These are phyloP conservation scores for Vireo griseus DNA, from an alignment of 2,797 vertebrate species.

Conservation along the genomic window DNA sequence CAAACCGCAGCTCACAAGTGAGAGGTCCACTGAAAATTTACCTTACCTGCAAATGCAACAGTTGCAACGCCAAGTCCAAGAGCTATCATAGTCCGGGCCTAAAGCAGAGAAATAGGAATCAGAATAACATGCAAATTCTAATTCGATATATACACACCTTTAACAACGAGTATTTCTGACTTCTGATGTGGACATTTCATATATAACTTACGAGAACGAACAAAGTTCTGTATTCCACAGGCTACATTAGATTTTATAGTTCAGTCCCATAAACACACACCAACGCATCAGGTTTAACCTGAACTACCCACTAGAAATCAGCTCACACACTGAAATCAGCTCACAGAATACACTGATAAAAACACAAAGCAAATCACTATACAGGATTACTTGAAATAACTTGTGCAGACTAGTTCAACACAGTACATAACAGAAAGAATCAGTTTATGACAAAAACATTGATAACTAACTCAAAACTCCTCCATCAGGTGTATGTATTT, in stretches of 20 bases:
- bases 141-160: background rate
- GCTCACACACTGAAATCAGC: background rate
- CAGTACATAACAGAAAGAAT: background rate
- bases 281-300: background rate
- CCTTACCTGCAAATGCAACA: constrained; percentile 87
- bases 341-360: background rate
- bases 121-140: background rate
- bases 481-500: background rate
- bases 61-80: constrained; percentile 88
- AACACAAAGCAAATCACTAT: background rate
- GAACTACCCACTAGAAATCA: background rate
- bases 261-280: background rate
- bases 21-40: background rate
- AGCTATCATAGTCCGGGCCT: constrained; percentile 84
- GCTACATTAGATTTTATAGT: background rate
- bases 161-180: background rate
- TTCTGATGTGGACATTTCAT: background rate
- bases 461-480: background rate
- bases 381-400: background rate
- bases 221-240: background rate
- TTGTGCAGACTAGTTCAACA: background rate
- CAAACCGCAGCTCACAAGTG: background rate
- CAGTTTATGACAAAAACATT: background rate
- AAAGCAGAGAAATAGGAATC: background rate
- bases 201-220: background rate